Percentiles rank a stretch among this genome's conserved stretches.
phyloP scores from a whole-genome alignment of 2,113 vertebrate genomes.

The Leptodactylus fuscus region DNA sequence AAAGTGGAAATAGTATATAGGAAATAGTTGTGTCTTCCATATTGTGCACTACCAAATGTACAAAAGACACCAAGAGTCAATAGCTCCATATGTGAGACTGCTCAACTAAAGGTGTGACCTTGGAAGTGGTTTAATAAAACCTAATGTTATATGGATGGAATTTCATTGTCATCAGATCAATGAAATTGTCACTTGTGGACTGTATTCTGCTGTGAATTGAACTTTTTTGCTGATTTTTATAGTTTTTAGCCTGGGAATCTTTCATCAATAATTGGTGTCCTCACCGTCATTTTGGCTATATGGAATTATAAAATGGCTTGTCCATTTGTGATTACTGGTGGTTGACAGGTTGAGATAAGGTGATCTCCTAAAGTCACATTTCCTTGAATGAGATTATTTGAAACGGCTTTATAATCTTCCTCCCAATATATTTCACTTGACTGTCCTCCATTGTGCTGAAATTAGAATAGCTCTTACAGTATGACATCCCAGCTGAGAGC shows the following conservation, averaged over 20 bases:
- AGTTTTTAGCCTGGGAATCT: not conserved
- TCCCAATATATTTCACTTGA: slow-evolving; percentile 32
- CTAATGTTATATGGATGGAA: no score
- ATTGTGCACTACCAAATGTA: no score
- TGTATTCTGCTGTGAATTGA: not conserved
- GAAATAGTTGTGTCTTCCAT: no score
- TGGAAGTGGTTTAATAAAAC: no score
- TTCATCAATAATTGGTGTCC: not conserved
- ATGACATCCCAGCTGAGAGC: slow-evolving; percentile 29
- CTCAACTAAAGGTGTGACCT: no score
- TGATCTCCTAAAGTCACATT: slow-evolving; percentile 18
- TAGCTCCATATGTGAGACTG: not conserved
- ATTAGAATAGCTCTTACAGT: slow-evolving; percentile 27
- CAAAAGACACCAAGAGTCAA: not conserved
- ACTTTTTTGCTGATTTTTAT: slow-evolving; percentile 25
- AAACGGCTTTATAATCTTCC: slow-evolving; percentile 10
- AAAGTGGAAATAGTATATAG: no score
- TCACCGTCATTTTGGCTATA: slow-evolving; percentile 12
- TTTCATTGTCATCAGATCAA: not conserved
- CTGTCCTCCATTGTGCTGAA: slow-evolving; percentile 28
- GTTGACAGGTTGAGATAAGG: slow-evolving; percentile 35
- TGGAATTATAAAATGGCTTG: not conserved
- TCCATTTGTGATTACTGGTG: slow-evolving; percentile 32
- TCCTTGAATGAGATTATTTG: slow-evolving; percentile 28
- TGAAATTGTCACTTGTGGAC: not conserved